Conservation (phyloP, 2,113 vertebrate species). For the Notiomystis cincta region DNA sequence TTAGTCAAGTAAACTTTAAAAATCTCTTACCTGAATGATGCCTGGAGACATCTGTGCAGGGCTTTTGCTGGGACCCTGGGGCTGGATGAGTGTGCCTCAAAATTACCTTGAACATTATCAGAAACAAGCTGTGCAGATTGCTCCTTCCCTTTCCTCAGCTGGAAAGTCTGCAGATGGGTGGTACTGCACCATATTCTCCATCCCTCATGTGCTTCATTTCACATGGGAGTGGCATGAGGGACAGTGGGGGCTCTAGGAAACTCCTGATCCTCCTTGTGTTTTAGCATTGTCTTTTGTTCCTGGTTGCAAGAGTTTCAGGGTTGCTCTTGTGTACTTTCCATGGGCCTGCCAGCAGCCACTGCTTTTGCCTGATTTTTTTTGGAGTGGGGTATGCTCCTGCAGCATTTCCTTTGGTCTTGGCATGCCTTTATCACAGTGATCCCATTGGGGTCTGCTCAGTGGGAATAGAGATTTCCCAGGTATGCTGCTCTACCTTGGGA, state of each 20-base stretch:
- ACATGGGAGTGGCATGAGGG: neutral
- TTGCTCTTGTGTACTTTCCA: neutral
- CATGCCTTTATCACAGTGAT: neutral
- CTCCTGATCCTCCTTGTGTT: neutral
- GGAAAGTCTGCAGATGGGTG: neutral
- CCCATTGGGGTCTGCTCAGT: neutral
- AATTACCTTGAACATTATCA: neutral
- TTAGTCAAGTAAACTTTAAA: neutral
- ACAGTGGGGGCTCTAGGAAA: neutral
- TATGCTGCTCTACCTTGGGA: neutral
- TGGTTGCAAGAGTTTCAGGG: neutral
- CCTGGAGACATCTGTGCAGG: neutral
- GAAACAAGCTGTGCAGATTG: neutral
- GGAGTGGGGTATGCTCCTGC: neutral
- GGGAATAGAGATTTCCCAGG: neutral
- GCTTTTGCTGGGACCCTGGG: neutral
- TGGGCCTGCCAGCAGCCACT: rapidly evolving
- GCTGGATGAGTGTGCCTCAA: neutral
- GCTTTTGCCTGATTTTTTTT: neutral
- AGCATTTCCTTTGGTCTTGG: neutral
- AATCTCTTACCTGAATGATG: neutral
- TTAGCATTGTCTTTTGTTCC: neutral
- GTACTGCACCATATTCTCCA: neutral
- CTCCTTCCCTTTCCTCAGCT: neutral
- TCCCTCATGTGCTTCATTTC: neutral